These are phyloP conservation scores for Drosophila sordidapex DNA, from an alignment of 2,888 invertebrate genomes.

Conservation along the genomic window DNA sequence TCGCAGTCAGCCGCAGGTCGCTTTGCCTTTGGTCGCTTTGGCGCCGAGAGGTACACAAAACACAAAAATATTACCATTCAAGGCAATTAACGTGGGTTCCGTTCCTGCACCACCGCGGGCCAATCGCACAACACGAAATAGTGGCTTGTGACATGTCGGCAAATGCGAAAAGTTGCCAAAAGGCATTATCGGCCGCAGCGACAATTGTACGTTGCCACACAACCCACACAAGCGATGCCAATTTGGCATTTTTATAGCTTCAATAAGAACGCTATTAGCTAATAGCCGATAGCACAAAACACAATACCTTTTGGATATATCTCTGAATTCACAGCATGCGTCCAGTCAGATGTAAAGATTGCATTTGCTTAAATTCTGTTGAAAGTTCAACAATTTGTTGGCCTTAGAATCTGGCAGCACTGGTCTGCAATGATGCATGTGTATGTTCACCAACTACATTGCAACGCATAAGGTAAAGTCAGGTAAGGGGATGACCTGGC, in stretches of 20 bases:
- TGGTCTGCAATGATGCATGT: not conserved
- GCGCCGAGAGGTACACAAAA: conserved; percentile 40
- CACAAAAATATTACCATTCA: conserved; percentile 50
- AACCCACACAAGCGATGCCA: not conserved
- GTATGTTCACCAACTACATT: not conserved
- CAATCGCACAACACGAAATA: conserved; percentile 45
- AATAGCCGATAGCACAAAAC: not conserved
- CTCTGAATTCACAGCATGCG: not conserved
- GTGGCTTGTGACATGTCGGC: conserved; percentile 53
- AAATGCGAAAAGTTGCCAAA: conserved; percentile 68
- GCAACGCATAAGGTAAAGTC: conserved; percentile 27
- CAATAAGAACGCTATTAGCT: not conserved
- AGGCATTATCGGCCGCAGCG: conserved; percentile 43
- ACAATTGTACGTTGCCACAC: conserved; percentile 2
- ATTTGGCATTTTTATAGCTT: not conserved
- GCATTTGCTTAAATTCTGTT: not conserved
- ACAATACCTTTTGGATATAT: not conserved
- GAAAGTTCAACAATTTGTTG: not conserved
- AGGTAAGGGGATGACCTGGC: conserved; percentile 34
- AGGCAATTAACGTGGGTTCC: conserved; percentile 63
- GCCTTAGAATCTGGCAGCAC: not conserved
- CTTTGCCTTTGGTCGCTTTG: conserved; percentile 21
- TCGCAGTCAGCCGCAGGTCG: conserved; percentile 36
- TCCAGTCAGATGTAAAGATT: not conserved
- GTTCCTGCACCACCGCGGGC: not conserved